Conservation (phyloP, 2,888 invertebrate species). For the Acrocera orbiculus region DNA sequence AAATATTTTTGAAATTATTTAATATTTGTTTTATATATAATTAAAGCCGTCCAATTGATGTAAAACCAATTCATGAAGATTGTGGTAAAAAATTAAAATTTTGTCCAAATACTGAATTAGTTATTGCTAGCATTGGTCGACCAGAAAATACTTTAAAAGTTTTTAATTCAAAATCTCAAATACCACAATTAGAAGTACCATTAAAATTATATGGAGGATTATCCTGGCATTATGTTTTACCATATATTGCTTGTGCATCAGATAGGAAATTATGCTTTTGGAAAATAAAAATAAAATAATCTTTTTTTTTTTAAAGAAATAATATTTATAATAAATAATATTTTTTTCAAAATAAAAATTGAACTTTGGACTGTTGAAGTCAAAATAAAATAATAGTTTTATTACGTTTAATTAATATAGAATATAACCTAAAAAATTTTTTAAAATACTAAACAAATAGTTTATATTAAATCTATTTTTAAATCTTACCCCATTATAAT, state of each 20-base stretch:
- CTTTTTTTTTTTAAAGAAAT: background rate
- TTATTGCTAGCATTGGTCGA: constrained; percentile 47
- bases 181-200: constrained; percentile 35
- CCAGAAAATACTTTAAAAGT: constrained; percentile 49
- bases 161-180: constrained; percentile 37
- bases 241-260: constrained; percentile 40
- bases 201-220: constrained; percentile 40
- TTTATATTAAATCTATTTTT: no score
- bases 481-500: no score
- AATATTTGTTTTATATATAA: constrained; percentile 1
- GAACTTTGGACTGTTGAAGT: no score
- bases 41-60: constrained; percentile 41
- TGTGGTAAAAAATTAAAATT: constrained; percentile 43
- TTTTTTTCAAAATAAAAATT: no score
- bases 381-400: no score
- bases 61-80: constrained; percentile 42
- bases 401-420: no score
- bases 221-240: constrained; percentile 44
- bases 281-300: constrained; percentile 30
- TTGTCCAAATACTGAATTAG: constrained; percentile 41
- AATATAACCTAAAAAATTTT: no score
- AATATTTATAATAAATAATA: no score
- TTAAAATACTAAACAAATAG: no score
- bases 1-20: background rate
- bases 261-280: constrained; percentile 43